These are phyloP conservation scores for Mycogona germanica DNA, from an alignment of 2,888 invertebrate genomes.

Conservation along the genomic window DNA sequence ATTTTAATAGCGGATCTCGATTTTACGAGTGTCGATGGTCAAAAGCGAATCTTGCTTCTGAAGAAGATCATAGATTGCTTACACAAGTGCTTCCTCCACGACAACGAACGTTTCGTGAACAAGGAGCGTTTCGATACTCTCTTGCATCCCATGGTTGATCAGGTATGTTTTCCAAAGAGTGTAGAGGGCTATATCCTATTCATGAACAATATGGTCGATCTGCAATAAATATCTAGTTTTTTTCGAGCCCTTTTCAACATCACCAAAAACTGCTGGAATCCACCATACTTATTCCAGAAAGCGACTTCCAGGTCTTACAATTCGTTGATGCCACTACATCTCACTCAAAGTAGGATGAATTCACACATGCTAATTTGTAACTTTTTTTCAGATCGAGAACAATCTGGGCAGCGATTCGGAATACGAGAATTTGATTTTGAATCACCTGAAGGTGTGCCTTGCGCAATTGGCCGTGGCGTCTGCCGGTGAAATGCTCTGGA, in stretches of 20 bases:
- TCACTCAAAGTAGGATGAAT: not conserved
- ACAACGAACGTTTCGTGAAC: slow-evolving; percentile 69
- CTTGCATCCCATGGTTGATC: slow-evolving; percentile 78
- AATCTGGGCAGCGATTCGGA: slow-evolving; percentile 47
- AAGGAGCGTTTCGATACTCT: slow-evolving; percentile 71
- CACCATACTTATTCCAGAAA: too few relatives aligned
- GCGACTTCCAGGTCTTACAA: too few relatives aligned
- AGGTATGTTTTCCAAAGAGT: slow-evolving; percentile 37
- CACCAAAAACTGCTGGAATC: too few relatives aligned
- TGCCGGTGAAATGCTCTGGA: slow-evolving; percentile 78
- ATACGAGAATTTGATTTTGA: slow-evolving; percentile 46
- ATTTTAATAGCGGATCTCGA: too few relatives aligned
- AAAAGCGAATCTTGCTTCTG: slow-evolving; percentile 49
- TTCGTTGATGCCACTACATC: too few relatives aligned
- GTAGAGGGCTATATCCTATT: not conserved
- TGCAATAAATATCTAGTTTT: not conserved
- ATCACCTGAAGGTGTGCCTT: slow-evolving; percentile 60
- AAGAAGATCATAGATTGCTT: slow-evolving; percentile 62
- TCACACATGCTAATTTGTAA: not conserved
- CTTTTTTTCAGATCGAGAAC: slow-evolving; percentile 48
- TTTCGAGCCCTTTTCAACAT: too few relatives aligned
- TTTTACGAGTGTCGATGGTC: slow-evolving; percentile 39
- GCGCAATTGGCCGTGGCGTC: slow-evolving; percentile 69
- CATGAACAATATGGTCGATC: not conserved
- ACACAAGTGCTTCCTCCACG: slow-evolving; percentile 63